Evolutionary conservation across 2,797 vertebrate species (phyloP).

Genomic region (Gymnopithys bicolor): DNA sequence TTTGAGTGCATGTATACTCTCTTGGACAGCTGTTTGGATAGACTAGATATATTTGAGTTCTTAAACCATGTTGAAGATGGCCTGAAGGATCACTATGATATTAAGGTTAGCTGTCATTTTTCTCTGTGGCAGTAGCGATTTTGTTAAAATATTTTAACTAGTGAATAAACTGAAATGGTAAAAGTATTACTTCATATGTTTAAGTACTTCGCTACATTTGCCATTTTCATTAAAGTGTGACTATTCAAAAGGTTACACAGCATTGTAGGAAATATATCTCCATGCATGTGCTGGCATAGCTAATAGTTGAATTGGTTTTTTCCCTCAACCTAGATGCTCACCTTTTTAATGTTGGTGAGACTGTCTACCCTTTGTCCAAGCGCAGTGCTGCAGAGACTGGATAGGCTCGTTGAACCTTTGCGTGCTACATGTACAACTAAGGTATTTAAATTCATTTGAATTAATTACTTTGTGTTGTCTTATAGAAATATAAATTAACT

Average conservation of each 20-base stretch:
- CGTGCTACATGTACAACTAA: constrained; percentile 98
- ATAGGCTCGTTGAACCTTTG: constrained; percentile 94
- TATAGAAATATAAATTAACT: not conserved
- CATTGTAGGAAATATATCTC: not conserved
- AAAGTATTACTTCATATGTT: not conserved
- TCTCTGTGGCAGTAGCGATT: not conserved
- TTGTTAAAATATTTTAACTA: not conserved
- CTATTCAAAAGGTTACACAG: not conserved
- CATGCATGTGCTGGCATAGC: not conserved
- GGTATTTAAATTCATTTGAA: constrained; percentile 72
- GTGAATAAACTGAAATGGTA: not conserved
- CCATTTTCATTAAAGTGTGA: not conserved
- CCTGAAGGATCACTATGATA: constrained; percentile 93
- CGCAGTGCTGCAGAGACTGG: constrained; percentile 94
- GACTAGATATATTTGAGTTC: constrained; percentile 92
- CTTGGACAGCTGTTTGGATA: constrained; percentile 90
- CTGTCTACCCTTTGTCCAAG: constrained; percentile 90
- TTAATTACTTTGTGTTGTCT: not conserved
- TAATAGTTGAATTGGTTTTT: not conserved
- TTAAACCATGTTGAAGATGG: constrained; percentile 93
- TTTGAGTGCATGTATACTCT: constrained; percentile 95
- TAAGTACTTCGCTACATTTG: not conserved
- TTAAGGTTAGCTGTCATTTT: constrained; percentile 85
- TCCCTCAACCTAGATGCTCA: constrained; percentile 83
- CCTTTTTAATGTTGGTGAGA: constrained; percentile 91